These are phyloP conservation scores for Halocaridina rubra DNA, from an alignment of 2,888 invertebrate species.

Conservation along the genomic window DNA sequence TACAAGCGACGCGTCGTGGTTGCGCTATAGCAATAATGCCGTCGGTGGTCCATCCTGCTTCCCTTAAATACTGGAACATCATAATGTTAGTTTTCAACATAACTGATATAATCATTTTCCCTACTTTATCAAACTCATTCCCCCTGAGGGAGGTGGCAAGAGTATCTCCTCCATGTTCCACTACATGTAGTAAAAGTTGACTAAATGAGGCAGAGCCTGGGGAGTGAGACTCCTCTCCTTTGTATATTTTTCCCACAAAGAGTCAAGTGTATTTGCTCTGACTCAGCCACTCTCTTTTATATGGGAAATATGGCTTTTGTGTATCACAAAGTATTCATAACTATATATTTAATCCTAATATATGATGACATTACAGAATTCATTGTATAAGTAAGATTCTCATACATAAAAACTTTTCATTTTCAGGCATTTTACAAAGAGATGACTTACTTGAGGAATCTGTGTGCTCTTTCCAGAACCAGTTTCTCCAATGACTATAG, in stretches of 20 bases:
- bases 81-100: too few relatives aligned
- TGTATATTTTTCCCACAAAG: too few relatives aligned
- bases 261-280: too few relatives aligned
- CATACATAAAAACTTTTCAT: neutral
- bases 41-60: constrained; percentile 84
- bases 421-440: neutral
- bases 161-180: too few relatives aligned
- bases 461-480: constrained; percentile 97
- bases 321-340: neutral
- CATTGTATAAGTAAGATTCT: too few relatives aligned
- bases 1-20: constrained; percentile 90
- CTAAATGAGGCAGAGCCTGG: too few relatives aligned
- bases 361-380: too few relatives aligned
- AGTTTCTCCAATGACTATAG: constrained; percentile 81
- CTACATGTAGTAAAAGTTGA: too few relatives aligned
- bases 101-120: too few relatives aligned
- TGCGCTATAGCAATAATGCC: constrained; percentile 90
- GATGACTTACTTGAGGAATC: constrained; percentile 83
- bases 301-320: too few relatives aligned
- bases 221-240: neutral
- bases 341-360: neutral
- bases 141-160: neutral
- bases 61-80: constrained; percentile 88
- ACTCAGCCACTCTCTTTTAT: too few relatives aligned
- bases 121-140: too few relatives aligned